Percentiles rank a stretch among this genome's conserved stretches.
Conservation (phyloP, 2,888 invertebrate species). For the Arctia plantaginis region DNA sequence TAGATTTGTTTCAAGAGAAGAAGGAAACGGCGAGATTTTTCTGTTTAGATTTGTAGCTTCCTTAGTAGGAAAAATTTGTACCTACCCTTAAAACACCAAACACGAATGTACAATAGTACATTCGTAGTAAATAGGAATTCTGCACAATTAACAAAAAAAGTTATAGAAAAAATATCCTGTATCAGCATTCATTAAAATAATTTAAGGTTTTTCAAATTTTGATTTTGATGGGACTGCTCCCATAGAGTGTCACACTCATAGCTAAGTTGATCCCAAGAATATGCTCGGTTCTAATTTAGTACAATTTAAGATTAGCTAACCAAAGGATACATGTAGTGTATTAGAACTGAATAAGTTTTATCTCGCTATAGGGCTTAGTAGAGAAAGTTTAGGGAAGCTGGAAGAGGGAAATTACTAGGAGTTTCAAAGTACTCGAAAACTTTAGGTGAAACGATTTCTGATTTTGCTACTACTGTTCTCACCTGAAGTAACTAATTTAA, state of each 20-base stretch:
- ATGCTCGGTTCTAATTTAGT: neutral
- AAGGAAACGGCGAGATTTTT: neutral
- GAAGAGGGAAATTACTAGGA: neutral
- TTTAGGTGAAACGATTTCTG: neutral
- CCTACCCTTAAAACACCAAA: neutral
- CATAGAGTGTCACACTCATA: too few species aligned
- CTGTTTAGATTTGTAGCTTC: neutral
- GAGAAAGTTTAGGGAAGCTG: neutral
- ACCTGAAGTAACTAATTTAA: neutral
- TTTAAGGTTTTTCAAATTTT: too few species aligned
- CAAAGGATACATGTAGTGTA: neutral
- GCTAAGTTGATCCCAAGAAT: neutral
- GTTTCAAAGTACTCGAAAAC: neutral
- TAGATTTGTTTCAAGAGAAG: neutral
- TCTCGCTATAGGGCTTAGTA: neutral
- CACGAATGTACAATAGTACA: neutral
- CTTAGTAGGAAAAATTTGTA: neutral
- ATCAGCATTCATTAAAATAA: too few species aligned
- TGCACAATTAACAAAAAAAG: too few species aligned
- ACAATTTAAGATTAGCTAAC: neutral
- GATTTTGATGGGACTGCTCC: too few species aligned
- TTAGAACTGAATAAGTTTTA: neutral
- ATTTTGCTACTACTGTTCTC: neutral
- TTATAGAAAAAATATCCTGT: too few species aligned
- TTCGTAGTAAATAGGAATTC: too few species aligned